phyloP scores from a whole-genome alignment of 2,113 vertebrate species.

The Phyllopteryx taeniolatus region DNA sequence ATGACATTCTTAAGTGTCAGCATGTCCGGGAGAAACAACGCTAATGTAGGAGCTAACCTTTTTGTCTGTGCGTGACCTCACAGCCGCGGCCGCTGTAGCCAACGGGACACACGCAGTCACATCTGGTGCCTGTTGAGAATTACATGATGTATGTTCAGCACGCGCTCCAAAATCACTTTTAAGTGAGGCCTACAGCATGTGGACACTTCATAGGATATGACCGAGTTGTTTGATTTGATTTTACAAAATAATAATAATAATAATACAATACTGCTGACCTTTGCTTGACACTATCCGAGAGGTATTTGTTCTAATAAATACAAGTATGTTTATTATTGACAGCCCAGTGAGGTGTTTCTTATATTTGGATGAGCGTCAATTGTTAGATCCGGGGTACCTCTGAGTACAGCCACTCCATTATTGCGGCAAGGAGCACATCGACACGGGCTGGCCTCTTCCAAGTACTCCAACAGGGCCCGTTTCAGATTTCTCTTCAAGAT shows the following conservation, averaged over 20 bases:
- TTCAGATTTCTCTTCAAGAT: conserved; percentile 81
- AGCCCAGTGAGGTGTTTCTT: no score
- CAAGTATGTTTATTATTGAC: no score
- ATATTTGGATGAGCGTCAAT: not conserved
- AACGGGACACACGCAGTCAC: conserved; percentile 84
- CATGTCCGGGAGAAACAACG: not conserved
- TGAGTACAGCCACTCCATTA: conserved; percentile 82
- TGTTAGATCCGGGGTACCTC: conserved; percentile 67
- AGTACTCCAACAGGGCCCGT: conserved; percentile 79
- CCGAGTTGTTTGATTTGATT: not conserved
- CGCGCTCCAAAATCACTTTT: not conserved
- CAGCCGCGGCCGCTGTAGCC: conserved; percentile 81
- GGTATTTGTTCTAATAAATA: no score
- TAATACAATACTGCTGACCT: no score
- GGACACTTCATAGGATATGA: not conserved
- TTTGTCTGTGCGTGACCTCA: conserved; percentile 68
- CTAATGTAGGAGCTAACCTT: conserved; percentile 67
- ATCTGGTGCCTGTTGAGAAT: conserved; percentile 73
- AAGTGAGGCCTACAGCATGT: not conserved
- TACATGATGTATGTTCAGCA: not conserved
- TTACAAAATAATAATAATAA: no score
- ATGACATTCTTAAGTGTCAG: not conserved
- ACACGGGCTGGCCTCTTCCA: conserved; percentile 80
- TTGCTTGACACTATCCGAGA: no score
- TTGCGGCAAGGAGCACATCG: conserved; percentile 81